Evolutionary conservation across 2,888 invertebrate species (phyloP), one percentile per base, ranked within the genome.

Genomic region (Lapara coniferarum): DNA sequence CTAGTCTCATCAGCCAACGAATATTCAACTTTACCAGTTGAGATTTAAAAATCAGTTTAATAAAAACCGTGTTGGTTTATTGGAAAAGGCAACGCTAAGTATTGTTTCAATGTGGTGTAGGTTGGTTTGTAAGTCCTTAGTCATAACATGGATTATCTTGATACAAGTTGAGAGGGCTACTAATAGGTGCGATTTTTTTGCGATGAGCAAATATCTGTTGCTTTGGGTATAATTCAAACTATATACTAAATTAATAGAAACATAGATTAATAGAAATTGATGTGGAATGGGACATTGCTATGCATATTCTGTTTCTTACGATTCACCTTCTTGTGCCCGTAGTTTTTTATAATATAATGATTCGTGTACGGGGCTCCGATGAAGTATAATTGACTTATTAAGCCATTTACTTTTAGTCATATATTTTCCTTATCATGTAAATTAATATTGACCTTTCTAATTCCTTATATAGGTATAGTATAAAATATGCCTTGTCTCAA

Each of bases 11-110:
- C 77, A 70, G 76, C 70, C 78, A 78, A 74, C 75, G 74, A 71
- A 82, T 79, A 82, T 79, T 81, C 72, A 78, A 81, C 82, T 82
- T 78, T 83, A 83, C 69, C 16, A 57, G 69, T 71, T 72, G 71
- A 53, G 63, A 37, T 56, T 78, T 81, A 81, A 73, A 78, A 82
- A 77, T 78, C 71, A 77, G 70, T 81, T 72, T 79, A 52, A 74
- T 63, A 68, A 67, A 59, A 14, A 25, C 66, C 30, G 72, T 73
- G 73, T 71, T 70, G 59, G 53, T 69, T 68, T 76, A 77, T 76
- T 78, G 71, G 74, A 76, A 80, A 78, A 82, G 75, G 75, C 77
- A 78, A 78, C 79, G 77, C 77, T 77, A 63, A 63, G 58, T 69
- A 74, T 77, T 81, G 78, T 80, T 79, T 80, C 74, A 75, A 74